phyloP scores from a whole-genome alignment of 2,888 invertebrate genomes.

The Girardia tigrina region DNA sequence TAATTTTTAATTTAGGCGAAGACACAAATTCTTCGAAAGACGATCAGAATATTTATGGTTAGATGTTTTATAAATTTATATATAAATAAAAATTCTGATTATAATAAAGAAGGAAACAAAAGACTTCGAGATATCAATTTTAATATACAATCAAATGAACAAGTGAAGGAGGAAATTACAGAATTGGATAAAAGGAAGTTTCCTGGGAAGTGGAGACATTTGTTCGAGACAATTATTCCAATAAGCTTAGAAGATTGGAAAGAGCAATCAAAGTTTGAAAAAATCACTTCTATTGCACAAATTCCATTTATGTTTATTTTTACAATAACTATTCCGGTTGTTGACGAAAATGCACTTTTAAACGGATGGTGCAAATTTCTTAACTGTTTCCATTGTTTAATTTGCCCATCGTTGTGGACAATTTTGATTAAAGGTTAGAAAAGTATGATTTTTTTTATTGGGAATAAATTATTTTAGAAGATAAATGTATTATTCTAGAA shows the following conservation, averaged over 20 bases:
- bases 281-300: background rate
- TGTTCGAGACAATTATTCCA: background rate
- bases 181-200: background rate
- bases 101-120: no score
- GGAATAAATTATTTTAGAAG: no score
- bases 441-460: background rate
- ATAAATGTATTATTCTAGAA: no score
- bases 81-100: no score
- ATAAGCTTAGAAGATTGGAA: background rate
- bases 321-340: background rate
- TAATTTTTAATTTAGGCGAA: no score
- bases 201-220: background rate
- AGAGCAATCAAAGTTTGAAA: background rate
- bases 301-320: background rate
- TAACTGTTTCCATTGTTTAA: constrained; percentile 23
- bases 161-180: no score
- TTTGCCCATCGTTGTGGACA: background rate
- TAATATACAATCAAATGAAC: no score
- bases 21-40: no score
- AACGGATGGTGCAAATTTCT: constrained; percentile 8
- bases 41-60: no score
- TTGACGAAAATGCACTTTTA: background rate
- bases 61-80: no score
- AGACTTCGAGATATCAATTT: no score
- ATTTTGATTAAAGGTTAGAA: background rate